Evolutionary conservation across 2,797 vertebrate species (phyloP), one percentile per base, ranked within the genome.

Genomic region (Sphaeramia orbicularis): DNA sequence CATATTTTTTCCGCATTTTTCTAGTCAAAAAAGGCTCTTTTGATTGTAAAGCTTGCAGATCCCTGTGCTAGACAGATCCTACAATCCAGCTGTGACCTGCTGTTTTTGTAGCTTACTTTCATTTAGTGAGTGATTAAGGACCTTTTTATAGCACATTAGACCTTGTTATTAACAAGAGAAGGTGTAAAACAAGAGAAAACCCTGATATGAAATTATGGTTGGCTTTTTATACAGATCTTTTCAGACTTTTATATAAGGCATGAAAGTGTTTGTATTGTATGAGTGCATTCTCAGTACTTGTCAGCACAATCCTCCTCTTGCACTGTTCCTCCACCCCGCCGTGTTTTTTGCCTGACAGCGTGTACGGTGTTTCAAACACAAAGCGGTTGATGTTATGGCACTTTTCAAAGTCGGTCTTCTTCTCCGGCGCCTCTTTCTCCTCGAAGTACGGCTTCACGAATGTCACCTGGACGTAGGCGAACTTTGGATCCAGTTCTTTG

Each of bases 351-450:
- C 97, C 98, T 0, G 95, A 94, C 71, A 98, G 91, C 9, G 97
- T 99, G 80, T 98, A 99, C 0, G 98, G 98, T 0, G 97, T 96
- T 92, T 99, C 98, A 24, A 99, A 99, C 38, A 99, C 96, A 60
- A 99, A 99, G 85, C 94, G 96, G 50, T 57, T 95, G 75, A 99
- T 95, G 84, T 99, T 99, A 87, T 99, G 97, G 77, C 94, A 96
- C 89, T 95, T 97, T 90, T 99, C 97, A 24, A 99, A 99, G 75
- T 96, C 95, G 0, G 96, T 98, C 83, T 95, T 97, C 82, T 95
- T 96, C 84, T 99, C 97, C 0, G 92, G 90, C 6, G 94, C 91
- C 65, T 99, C 97, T 86, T 97, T 98, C 43, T 99, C 97, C 43
- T 99, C 97, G 24, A 99, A 97, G 75, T 95, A 96, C 0, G 97